Base-by-base conservation (phyloP, 1,140 invertebrate species). In the Cherax quadricarinatus region DNA sequence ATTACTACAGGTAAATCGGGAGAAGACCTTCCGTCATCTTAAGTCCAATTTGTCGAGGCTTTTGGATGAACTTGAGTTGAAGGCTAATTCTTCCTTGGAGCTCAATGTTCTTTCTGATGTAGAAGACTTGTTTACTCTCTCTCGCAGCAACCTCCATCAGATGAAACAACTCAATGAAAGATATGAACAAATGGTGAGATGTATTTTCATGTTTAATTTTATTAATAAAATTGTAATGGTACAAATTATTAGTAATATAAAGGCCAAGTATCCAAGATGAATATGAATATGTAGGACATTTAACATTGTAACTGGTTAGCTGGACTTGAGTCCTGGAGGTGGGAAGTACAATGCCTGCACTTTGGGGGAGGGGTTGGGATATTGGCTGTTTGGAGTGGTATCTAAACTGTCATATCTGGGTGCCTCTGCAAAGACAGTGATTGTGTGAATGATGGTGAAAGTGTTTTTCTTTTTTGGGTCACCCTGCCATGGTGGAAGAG, bases 131-230 rank as follows among this genome's bases (percentile, higher is more conserved):
- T 84, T 93, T 24, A 80, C 49, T 14, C 73, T 89, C 1, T 89
- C 86, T 24, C 48, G 16, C 1, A 18, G 73, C 0, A 92, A 92
- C 80, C 18, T 92, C 1, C 41, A 83, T 10, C 60, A 57, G 7
- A 48, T 92, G 49, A 92, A 88, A 57, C 48, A 62, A 30, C 85
- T 92, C 3, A 87, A 75, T 70, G 53, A 79, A 53, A 75, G 89
- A 7, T 89, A 89, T 73, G 86, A 93, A 49, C 18, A 80, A 81
- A 89, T 70, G 87, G 92, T 89, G n/a, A 88, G 66, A 30, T n/a
- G 7, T 14, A 18, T 81, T 30, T n/a, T 57, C 51, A 48, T 41
- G 30, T 41, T 41, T 41, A 41, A 41, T 41, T 41, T 41, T 41
- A 41, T 41, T 9, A 78, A 82, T 86, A 62, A n/a, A 16, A 49